phyloP scores from a whole-genome alignment of 2,888 invertebrate genomes.

The Yponomeuta evonymella region DNA sequence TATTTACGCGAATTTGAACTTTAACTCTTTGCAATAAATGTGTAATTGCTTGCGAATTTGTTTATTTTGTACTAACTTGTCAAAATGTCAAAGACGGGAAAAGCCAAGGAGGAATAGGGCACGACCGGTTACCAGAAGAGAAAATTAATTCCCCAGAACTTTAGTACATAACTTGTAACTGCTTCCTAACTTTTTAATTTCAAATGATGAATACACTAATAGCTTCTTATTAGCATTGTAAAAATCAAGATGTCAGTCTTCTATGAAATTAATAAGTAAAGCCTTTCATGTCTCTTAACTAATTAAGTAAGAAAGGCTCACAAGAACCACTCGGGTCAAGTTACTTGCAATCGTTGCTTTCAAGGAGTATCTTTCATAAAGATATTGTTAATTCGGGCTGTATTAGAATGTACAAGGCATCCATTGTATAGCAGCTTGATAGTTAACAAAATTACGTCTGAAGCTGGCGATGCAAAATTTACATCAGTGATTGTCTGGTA shows the following conservation, averaged over 20 bases:
- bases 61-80: no score
- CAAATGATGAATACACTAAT: not conserved
- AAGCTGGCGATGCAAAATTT: not conserved
- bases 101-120: no score
- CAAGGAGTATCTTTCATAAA: not conserved
- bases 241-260: not conserved
- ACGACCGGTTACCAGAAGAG: not conserved
- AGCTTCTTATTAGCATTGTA: not conserved
- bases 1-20: no score
- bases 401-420: not conserved
- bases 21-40: no score
- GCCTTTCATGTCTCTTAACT: not conserved
- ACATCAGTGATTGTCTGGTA: not conserved
- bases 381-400: not conserved
- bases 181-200: not conserved
- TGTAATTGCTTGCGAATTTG: no score
- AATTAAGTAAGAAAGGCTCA: not conserved
- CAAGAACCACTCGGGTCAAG: not conserved
- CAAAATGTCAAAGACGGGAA: no score
- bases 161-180: not conserved
- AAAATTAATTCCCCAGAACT: not conserved
- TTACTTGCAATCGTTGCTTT: not conserved
- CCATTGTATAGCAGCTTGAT: not conserved
- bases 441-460: constrained; percentile 1
- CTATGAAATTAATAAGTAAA: not conserved